Evolutionary conservation across 2,888 invertebrate species (phyloP), one percentile per base, ranked within the genome.

Genomic region (Sphaeridia pumilis): DNA sequence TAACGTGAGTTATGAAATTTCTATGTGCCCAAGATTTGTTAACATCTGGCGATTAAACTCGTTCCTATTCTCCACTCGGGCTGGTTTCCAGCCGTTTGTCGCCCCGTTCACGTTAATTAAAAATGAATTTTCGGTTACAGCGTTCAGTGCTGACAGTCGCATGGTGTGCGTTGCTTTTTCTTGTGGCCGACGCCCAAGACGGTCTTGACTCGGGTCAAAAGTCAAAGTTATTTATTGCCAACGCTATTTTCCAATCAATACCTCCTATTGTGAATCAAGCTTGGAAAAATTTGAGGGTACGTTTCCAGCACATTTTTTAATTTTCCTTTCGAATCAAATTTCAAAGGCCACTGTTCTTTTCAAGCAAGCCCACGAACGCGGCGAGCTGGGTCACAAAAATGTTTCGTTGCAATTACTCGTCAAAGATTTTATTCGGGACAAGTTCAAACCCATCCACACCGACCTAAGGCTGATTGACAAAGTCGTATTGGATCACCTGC

Each of bases 381-480:
- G 49, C 4, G 26, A 36, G 22, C 45, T 49, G 2, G 20, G 35
- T 4, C 14, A n/a, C 12, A 31, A 35, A 28, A 14, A 27, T 7
- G 38, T 46, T 31, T 28, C 35, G 28, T 21, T 49, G 34, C 26
- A 45, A 4, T 14, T 27, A 3, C 27, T 55, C 14, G 46, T 50
- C 46, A 26, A 41, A n/a, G 47, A 55, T 4, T 41, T 51, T 21
- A 22, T 55, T 5, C 12, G 31, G 10, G 36, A n/a, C n/a, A 25
- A 28, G 10, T 27, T 55, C 22, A 51, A 50, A 21, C 43, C 51
- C 2, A 4, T 50, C 20, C 55, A 55, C 35, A 36, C 38, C 2
- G 21, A 50, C 26, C 38, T 55, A 2, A 34, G 26, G 14, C 12
- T 34, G 44, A 43, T 55, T 17, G 55, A 55, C 31, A n/a, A 26